Conservation (phyloP, 2,888 invertebrate species). For the Chaitophorus viminalis region DNA sequence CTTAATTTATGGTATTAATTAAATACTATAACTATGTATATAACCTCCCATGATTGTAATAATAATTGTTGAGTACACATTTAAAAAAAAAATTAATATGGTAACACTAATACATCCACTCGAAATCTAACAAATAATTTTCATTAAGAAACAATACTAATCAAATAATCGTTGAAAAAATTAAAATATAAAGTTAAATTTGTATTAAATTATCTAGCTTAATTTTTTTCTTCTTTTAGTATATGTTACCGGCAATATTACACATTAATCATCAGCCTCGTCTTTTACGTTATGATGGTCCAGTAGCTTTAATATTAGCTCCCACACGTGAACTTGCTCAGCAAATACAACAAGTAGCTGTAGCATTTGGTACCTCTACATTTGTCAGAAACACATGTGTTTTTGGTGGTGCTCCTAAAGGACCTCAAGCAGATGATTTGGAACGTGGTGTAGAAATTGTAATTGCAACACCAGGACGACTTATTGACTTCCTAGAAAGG, state of each 20-base stretch:
- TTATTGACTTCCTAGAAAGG: slow-evolving; percentile 85
- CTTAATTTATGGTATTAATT: too few species aligned
- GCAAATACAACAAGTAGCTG: slow-evolving; percentile 91
- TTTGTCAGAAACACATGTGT: slow-evolving; percentile 92
- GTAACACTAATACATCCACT: too few species aligned
- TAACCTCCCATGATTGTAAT: too few species aligned
- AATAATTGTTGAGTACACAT: too few species aligned
- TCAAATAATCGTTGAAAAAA: too few species aligned
- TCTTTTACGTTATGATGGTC: slow-evolving; percentile 88
- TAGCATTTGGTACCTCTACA: slow-evolving; percentile 89
- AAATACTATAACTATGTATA: too few species aligned
- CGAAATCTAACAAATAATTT: too few species aligned
- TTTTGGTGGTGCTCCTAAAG: slow-evolving; percentile 97
- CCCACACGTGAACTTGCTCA: slow-evolving; percentile 90
- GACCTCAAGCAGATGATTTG: slow-evolving; percentile 80
- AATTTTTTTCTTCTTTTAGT: slow-evolving; percentile 71
- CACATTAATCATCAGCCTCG: slow-evolving; percentile 93
- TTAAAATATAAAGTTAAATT: not conserved
- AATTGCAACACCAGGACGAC: slow-evolving; percentile 88
- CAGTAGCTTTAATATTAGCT: slow-evolving; percentile 89
- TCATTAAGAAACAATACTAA: too few species aligned
- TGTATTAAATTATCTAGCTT: not conserved
- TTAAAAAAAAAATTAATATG: too few species aligned
- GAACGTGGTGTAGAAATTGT: slow-evolving; percentile 86
- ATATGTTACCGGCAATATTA: slow-evolving; percentile 93